phyloP scores from a whole-genome alignment of 2,888 invertebrate species.

The Dinocampus coccinellae region DNA sequence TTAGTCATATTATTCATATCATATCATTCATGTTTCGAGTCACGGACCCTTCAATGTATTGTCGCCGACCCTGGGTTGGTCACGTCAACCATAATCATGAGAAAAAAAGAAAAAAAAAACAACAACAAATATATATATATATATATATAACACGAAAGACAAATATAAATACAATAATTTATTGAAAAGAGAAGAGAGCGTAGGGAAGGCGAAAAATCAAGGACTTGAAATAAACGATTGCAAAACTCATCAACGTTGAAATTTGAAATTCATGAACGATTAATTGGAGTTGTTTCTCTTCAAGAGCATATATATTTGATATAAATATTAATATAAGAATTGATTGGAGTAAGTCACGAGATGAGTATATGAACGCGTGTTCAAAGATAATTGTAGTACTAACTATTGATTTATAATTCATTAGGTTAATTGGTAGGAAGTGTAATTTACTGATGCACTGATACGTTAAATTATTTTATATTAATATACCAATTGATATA shows the following conservation, averaged over 20 bases:
- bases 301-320: not conserved
- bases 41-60: constrained; percentile 57
- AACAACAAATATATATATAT: constrained; percentile 2
- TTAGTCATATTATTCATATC: not conserved
- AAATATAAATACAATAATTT: not conserved
- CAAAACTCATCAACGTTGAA: constrained; percentile 1
- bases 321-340: constrained; percentile 20
- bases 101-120: not conserved
- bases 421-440: not conserved
- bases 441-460: not conserved
- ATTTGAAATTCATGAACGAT: constrained; percentile 1
- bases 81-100: constrained; percentile 27
- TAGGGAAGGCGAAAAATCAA: not conserved
- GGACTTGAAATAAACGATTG: constrained; percentile 1
- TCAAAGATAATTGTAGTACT: constrained; percentile 9
- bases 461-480: not conserved
- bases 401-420: constrained; percentile 23
- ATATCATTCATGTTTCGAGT: constrained; percentile 52
- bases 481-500: not conserved
- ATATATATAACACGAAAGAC: constrained; percentile 1
- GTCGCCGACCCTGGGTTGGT: constrained; percentile 40
- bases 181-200: not conserved
- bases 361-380: not conserved
- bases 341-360: constrained; percentile 24
- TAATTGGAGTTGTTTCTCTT: not conserved